Conservation (phyloP, 2,888 invertebrate species). For the Heliconius erato region DNA sequence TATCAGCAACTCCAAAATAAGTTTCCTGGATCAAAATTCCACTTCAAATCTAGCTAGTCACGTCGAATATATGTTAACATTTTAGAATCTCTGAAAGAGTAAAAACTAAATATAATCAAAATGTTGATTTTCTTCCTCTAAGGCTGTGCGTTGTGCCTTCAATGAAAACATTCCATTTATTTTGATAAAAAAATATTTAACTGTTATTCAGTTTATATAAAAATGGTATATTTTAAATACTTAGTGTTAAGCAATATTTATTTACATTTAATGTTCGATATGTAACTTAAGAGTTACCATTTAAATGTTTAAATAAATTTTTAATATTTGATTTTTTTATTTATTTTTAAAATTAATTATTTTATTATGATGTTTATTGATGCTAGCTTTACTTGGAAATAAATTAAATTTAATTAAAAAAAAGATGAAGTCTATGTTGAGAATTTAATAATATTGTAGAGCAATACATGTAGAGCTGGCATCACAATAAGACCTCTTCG, state of each 20-base stretch:
- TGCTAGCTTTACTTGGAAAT: neutral
- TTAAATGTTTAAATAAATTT: slow-evolving; percentile 28
- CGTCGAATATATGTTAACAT: slow-evolving; percentile 30
- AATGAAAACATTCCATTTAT: slow-evolving; percentile 57
- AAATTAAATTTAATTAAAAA: neutral
- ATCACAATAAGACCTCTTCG: slow-evolving; percentile 46
- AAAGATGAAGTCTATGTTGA: neutral
- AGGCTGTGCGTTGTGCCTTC: slow-evolving; percentile 57
- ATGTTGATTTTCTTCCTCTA: slow-evolving; percentile 42
- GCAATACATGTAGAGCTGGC: neutral
- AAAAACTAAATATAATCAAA: neutral
- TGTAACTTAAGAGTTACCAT: slow-evolving; percentile 20
- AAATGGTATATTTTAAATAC: neutral
- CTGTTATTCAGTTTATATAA: slow-evolving; percentile 17
- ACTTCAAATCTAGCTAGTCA: slow-evolving; percentile 62
- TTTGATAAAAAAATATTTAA: slow-evolving; percentile 40
- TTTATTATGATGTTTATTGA: neutral
- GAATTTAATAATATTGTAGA: neutral
- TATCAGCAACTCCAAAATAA: slow-evolving; percentile 19
- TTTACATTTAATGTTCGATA: slow-evolving; percentile 5
- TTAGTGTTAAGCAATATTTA: slow-evolving; percentile 27
- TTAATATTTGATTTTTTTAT: neutral
- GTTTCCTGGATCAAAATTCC: neutral
- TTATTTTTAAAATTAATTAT: slow-evolving; percentile 1
- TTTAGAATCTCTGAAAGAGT: slow-evolving; percentile 39